These are phyloP conservation scores for Drosophila ustulata DNA, from an alignment of 2,888 invertebrate genomes.

Conservation along the genomic window DNA sequence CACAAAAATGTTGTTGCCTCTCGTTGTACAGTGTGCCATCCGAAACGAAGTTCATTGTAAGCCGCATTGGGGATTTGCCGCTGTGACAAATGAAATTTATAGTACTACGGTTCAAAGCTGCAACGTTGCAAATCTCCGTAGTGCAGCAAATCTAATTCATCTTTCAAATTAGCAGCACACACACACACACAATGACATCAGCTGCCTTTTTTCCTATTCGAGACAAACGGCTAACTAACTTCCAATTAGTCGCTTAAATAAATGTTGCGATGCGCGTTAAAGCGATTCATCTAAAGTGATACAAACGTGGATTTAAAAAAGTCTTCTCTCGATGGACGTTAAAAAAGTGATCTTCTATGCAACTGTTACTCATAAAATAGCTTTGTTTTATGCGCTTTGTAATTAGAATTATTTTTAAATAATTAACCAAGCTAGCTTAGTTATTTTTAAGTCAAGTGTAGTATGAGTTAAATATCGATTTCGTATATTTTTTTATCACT, in stretches of 20 bases:
- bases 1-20: constrained; percentile 65
- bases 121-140: constrained; percentile 68
- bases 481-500: too few species aligned
- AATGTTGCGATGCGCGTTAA: neutral
- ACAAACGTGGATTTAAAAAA: too few species aligned
- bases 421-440: too few species aligned
- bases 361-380: neutral
- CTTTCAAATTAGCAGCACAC: constrained; percentile 71
- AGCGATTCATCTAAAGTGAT: neutral
- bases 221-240: neutral
- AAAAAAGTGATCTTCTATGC: too few species aligned
- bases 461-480: too few species aligned
- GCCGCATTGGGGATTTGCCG: constrained; percentile 64
- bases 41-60: constrained; percentile 70
- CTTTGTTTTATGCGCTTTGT: neutral
- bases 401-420: too few species aligned
- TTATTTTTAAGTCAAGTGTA: too few species aligned
- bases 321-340: too few species aligned
- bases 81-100: constrained; percentile 78
- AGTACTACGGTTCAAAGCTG: constrained; percentile 66
- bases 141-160: constrained; percentile 72
- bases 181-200: constrained; percentile 36
- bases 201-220: constrained; percentile 6
- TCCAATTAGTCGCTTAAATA: constrained; percentile 7
- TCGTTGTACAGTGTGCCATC: constrained; percentile 5